Percentiles rank a stretch among this genome's conserved stretches.
Evolutionary conservation across 2,888 invertebrate species (phyloP).

Genomic region (Azorinus chamasolen): DNA sequence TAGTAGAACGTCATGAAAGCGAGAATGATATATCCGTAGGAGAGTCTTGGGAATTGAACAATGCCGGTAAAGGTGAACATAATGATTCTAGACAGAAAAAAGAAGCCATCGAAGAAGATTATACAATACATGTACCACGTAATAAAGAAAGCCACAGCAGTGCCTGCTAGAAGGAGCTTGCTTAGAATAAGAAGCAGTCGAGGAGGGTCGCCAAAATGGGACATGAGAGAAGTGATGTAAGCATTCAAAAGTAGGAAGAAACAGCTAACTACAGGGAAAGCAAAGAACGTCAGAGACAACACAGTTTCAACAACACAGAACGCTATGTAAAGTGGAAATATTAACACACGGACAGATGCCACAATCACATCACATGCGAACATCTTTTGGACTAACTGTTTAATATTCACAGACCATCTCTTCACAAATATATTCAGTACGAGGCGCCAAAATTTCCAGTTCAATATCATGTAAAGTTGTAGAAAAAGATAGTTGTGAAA

Average conservation of each 20-base stretch:
- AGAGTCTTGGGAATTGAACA: slow-evolving; percentile 43
- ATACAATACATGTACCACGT: slow-evolving; percentile 55
- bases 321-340: slow-evolving; percentile 19
- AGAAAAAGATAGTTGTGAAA: slow-evolving; percentile 25
- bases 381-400: neutral
- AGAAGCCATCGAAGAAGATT: slow-evolving; percentile 49
- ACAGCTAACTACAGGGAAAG: slow-evolving; percentile 39
- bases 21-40: slow-evolving; percentile 51
- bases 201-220: neutral
- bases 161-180: neutral
- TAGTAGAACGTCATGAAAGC: slow-evolving; percentile 47
- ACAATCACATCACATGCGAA: neutral
- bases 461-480: slow-evolving; percentile 41
- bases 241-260: slow-evolving; percentile 38
- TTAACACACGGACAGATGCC: neutral
- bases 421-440: slow-evolving; percentile 11
- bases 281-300: slow-evolving; percentile 25
- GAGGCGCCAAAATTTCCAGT: slow-evolving; percentile 36
- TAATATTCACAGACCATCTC: slow-evolving; percentile 3
- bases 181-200: neutral
- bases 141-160: slow-evolving; percentile 12
- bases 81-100: slow-evolving; percentile 47
- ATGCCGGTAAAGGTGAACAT: slow-evolving; percentile 54
- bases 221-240: neutral
- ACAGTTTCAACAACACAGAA: slow-evolving; percentile 32